Percentiles rank a stretch among this genome's conserved stretches.
Conservation (phyloP, 2,113 vertebrate genomes). For the Bufo gargarizans region DNA sequence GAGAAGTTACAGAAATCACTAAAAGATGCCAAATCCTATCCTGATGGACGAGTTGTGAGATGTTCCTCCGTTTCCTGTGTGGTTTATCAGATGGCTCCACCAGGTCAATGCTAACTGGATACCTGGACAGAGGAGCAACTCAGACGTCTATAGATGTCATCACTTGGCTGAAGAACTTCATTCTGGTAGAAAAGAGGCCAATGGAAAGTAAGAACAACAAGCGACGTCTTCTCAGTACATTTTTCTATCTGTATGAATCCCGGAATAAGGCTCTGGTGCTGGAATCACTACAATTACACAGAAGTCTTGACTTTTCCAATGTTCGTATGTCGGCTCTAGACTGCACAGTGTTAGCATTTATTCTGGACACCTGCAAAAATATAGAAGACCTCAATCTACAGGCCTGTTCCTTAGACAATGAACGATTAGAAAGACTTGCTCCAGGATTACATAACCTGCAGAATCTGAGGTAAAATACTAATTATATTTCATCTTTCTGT, state of each 20-base stretch:
- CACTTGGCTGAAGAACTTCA: background rate
- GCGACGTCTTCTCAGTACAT: constrained; percentile 58
- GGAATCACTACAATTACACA: constrained; percentile 54
- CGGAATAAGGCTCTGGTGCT: constrained; percentile 67
- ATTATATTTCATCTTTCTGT: too few relatives aligned
- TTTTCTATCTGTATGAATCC: constrained; percentile 68
- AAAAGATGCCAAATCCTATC: constrained; percentile 35
- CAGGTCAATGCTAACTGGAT: constrained; percentile 61
- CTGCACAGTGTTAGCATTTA: constrained; percentile 64
- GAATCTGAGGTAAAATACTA: background rate
- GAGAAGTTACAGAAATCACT: constrained; percentile 58
- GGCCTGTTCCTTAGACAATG: background rate
- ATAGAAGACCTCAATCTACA: background rate
- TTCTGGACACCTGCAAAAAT: constrained; percentile 17
- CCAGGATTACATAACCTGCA: background rate
- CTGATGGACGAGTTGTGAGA: constrained; percentile 40
- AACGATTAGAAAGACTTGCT: background rate
- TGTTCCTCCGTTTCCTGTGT: constrained; percentile 67
- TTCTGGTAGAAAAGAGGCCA: constrained; percentile 56
- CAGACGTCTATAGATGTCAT: constrained; percentile 39
- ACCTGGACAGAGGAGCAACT: constrained; percentile 59
- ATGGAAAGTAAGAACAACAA: constrained; percentile 38
- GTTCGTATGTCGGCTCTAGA: background rate
- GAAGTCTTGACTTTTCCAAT: background rate
- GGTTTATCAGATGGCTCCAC: constrained; percentile 68